These are phyloP conservation scores for Atrichornis clamosus DNA, from an alignment of 2,113 vertebrate species.

Conservation along the genomic window DNA sequence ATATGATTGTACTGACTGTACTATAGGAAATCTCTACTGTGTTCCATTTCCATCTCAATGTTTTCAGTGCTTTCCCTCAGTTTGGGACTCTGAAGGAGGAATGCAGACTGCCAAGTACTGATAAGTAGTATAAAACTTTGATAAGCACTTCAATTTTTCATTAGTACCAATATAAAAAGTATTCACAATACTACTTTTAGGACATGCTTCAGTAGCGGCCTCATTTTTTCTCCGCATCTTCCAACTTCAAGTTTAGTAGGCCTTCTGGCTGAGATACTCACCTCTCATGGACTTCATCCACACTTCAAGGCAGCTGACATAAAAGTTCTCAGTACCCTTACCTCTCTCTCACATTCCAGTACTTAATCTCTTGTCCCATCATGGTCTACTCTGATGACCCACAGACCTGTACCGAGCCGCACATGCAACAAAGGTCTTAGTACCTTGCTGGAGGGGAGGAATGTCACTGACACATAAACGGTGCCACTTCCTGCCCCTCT, in stretches of 20 bases:
- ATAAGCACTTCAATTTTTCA: background rate
- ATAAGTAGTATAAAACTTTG: background rate
- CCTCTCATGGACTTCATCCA: background rate
- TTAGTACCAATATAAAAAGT: background rate
- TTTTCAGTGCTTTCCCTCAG: background rate
- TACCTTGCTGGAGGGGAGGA: background rate
- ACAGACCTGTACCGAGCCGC: background rate
- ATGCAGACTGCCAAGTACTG: background rate
- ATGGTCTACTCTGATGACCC: background rate
- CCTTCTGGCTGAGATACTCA: background rate
- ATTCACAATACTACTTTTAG: background rate
- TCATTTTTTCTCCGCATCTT: background rate
- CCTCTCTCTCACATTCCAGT: background rate
- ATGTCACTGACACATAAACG: background rate
- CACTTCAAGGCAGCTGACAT: background rate
- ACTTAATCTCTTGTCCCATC: background rate
- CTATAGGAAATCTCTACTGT: background rate
- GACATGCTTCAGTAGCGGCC: background rate
- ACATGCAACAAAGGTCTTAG: background rate
- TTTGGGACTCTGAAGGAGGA: background rate
- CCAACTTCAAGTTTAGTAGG: background rate
- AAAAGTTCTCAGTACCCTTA: background rate
- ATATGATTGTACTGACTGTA: background rate
- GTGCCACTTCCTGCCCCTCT: background rate
- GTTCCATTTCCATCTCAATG: background rate